Percentiles rank a stretch among this genome's conserved stretches.
These are phyloP conservation scores for Castor canadensis DNA, from an alignment of 2,113 vertebrate species.

Conservation along the genomic window DNA sequence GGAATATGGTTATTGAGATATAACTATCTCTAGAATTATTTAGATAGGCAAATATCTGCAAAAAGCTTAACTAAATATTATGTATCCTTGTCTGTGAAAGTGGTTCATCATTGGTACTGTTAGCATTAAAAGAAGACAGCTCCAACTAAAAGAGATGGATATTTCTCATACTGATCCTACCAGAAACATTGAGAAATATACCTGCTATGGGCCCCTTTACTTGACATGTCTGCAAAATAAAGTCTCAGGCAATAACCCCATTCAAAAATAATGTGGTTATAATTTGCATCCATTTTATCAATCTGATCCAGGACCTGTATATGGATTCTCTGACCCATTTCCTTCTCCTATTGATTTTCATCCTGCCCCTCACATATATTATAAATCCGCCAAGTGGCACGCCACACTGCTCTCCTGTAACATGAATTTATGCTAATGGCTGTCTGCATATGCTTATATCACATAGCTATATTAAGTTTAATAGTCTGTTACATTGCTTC, in stretches of 20 bases:
- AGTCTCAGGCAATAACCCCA: conserved; percentile 59
- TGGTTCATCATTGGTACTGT: neutral
- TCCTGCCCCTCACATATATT: conserved; percentile 65
- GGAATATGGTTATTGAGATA: neutral
- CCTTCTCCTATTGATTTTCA: conserved; percentile 73
- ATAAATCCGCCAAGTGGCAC: conserved; percentile 80
- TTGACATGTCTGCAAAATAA: conserved; percentile 38
- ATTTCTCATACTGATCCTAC: neutral
- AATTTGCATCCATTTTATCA: conserved; percentile 79
- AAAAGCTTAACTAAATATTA: neutral
- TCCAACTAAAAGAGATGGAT: neutral
- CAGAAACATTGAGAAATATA: neutral
- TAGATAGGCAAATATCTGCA: neutral
- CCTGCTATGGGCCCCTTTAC: neutral
- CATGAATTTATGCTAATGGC: conserved; percentile 99
- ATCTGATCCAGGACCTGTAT: conserved; percentile 75
- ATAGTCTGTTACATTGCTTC: conserved; percentile 99
- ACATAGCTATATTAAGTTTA: conserved; percentile 99
- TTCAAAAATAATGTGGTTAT: conserved; percentile 69
- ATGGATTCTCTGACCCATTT: conserved; percentile 82
- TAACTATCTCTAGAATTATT: neutral
- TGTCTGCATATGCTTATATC: conserved; percentile 99
- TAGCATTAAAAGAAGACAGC: neutral
- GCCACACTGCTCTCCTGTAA: conserved; percentile 91
- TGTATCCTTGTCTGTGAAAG: neutral